Conservation (phyloP, 2,797 vertebrate species). For the Sebastes goodei region DNA sequence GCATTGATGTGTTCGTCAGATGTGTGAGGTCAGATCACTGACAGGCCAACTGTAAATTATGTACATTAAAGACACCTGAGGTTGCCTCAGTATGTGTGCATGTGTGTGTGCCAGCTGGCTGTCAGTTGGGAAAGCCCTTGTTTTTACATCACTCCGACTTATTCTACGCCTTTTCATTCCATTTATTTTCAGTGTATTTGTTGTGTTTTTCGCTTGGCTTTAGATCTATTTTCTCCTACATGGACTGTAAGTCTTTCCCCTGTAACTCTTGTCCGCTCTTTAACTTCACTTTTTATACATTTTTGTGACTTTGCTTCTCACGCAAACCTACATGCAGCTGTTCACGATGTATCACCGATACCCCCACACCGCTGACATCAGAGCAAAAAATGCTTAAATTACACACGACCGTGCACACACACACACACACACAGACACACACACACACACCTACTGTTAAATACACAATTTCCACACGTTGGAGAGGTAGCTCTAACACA, state of each 20-base stretch:
- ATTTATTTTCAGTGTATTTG: background rate
- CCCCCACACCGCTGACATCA: slow-evolving; percentile 71
- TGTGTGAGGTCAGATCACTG: slow-evolving; percentile 89
- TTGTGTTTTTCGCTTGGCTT: background rate
- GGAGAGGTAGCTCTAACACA: slow-evolving; percentile 41
- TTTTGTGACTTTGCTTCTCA: slow-evolving; percentile 77
- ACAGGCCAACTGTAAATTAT: slow-evolving; percentile 91
- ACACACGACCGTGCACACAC: slow-evolving; percentile 12
- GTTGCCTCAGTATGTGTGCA: background rate
- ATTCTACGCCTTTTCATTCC: slow-evolving; percentile 17
- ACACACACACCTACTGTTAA: slow-evolving; percentile 42
- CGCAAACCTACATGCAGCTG: slow-evolving; percentile 80
- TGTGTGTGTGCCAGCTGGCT: slow-evolving; percentile 26
- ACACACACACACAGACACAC: slow-evolving; percentile 38
- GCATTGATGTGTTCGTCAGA: slow-evolving; percentile 86
- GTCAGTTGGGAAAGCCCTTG: slow-evolving; percentile 69
- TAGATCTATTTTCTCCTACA: background rate
- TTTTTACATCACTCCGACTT: slow-evolving; percentile 26
- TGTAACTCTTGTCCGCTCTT: slow-evolving; percentile 20
- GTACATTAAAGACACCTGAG: slow-evolving; percentile 44
- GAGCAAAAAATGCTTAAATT: slow-evolving; percentile 68
- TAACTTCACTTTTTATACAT: slow-evolving; percentile 47
- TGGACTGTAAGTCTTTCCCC: slow-evolving; percentile 19
- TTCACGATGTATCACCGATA: slow-evolving; percentile 80
- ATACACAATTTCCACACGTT: slow-evolving; percentile 31